A percentile compares a stretch with the other conserved stretches of the same genome.
These are phyloP conservation scores for Myxocyprinus asiaticus DNA, from an alignment of 2,113 vertebrate genomes.

Conservation along the genomic window DNA sequence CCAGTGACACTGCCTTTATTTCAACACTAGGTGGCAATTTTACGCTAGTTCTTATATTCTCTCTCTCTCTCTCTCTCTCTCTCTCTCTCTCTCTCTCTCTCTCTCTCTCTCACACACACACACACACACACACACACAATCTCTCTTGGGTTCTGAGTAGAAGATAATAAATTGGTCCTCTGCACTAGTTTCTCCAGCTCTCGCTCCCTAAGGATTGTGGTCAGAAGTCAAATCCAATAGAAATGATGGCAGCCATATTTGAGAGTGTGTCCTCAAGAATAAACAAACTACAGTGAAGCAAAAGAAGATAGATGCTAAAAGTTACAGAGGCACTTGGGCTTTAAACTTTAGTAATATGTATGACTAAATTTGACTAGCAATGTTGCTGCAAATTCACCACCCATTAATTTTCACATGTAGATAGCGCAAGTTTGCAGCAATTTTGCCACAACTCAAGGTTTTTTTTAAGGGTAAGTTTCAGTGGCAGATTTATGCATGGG, in stretches of 20 bases:
- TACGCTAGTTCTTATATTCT: background rate
- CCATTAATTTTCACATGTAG: too few relatives aligned
- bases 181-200: background rate
- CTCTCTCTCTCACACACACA: background rate
- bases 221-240: conserved; percentile 21
- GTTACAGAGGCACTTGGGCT: background rate
- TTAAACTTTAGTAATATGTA: background rate
- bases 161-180: conserved; percentile 29
- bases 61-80: conserved; percentile 3
- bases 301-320: background rate
- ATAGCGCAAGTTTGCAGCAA: too few relatives aligned
- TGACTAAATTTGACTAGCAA: too few relatives aligned
- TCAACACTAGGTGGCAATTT: conserved; percentile 4
- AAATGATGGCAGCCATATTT: conserved; percentile 27
- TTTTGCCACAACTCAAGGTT: too few relatives aligned
- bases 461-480: too few relatives aligned
- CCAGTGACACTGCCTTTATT: background rate
- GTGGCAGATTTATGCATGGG: too few relatives aligned
- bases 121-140: background rate
- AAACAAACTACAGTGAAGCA: conserved; percentile 12
- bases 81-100: too few relatives aligned
- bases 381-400: too few relatives aligned
- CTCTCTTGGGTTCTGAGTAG: background rate
- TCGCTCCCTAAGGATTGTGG: background rate
- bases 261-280: conserved; percentile 12